Base-by-base conservation (phyloP, 2,888 invertebrate genomes). In the Thumatha senex region DNA sequence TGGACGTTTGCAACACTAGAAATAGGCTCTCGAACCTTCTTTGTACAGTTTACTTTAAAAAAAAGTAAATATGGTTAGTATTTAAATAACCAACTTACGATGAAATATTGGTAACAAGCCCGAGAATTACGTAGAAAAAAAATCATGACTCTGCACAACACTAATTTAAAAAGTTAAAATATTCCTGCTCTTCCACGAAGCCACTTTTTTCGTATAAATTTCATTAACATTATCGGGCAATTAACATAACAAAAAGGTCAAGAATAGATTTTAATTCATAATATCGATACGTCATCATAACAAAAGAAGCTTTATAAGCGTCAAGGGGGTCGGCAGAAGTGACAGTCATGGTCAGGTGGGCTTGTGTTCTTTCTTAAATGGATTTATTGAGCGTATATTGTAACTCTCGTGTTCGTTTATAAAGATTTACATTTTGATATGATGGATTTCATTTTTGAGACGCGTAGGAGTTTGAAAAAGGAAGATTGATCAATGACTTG, bases 191-290 rank as follows among this genome's bases (percentile, higher is more conserved):
- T 63, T 63, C 60, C 43, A 43, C 50, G 63, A 67, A 69, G 43
- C 47, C 42, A 35, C 53, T 51, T 58, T 61, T 48, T 38, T 41
- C 43, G 42, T 49, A 42, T 35, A 52, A 56, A 68, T 73, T 63
- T 79, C 81, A 85, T 84, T 82, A 86, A 74, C 74, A 80, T 84
- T 82, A 81, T 75, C 68, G 82, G 78, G 76, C 79, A 82, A 86
- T 87, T 81, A 79, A 62, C 74, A 76, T 78, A 79, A 79, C 78
- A 74, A 76, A 75, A 69, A 73, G 61, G 58, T 45, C 55, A 38
- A 52, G 30, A 67, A 76, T 82, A 86, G 85, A 83, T 78, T 67
- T 76, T 80, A 80, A 81, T 80, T 76, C 77, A 68, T 63, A 80
- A 86, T 81, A 82, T 69, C 70, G 80, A 78, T 80, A 77, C 74